Conservation (phyloP, 2,888 invertebrate species). For the Heliconius aoede region DNA sequence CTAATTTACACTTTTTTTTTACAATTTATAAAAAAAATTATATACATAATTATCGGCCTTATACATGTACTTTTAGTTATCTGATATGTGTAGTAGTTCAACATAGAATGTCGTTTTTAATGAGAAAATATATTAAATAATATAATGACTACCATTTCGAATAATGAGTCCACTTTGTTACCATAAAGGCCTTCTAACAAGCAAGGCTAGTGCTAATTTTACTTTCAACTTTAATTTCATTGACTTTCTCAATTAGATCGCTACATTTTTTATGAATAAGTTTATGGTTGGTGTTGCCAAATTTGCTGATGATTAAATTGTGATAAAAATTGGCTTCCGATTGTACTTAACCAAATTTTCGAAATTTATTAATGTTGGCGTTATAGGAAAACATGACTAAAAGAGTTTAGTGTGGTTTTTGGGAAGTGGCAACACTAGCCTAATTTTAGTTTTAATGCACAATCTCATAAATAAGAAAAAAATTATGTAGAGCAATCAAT, state of each 20-base stretch:
- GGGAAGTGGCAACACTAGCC: constrained; percentile 10
- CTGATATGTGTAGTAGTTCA: constrained; percentile 9
- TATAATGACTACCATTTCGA: constrained; percentile 18
- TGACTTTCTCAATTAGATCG: constrained; percentile 22
- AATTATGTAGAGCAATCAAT: constrained; percentile 16
- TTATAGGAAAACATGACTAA: neutral
- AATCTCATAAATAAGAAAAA: constrained; percentile 19
- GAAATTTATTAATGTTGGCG: constrained; percentile 8
- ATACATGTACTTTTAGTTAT: neutral
- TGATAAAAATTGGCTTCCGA: constrained; percentile 26
- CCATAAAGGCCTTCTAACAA: constrained; percentile 25
- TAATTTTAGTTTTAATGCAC: constrained; percentile 22
- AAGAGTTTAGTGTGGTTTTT: neutral
- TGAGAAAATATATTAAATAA: neutral
- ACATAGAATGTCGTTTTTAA: constrained; percentile 7
- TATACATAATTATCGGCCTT: constrained; percentile 12
- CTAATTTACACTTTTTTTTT: constrained; percentile 14
- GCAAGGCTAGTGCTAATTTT: constrained; percentile 27
- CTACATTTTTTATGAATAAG: constrained; percentile 24
- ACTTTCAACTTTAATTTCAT: constrained; percentile 18
- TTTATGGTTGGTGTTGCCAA: constrained; percentile 22
- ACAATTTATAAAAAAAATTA: neutral
- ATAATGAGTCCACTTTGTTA: constrained; percentile 19
- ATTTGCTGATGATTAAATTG: neutral
- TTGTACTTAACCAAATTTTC: constrained; percentile 26